Base-by-base conservation (phyloP, 2,113 vertebrate species). In the Aptenodytes patagonicus region DNA sequence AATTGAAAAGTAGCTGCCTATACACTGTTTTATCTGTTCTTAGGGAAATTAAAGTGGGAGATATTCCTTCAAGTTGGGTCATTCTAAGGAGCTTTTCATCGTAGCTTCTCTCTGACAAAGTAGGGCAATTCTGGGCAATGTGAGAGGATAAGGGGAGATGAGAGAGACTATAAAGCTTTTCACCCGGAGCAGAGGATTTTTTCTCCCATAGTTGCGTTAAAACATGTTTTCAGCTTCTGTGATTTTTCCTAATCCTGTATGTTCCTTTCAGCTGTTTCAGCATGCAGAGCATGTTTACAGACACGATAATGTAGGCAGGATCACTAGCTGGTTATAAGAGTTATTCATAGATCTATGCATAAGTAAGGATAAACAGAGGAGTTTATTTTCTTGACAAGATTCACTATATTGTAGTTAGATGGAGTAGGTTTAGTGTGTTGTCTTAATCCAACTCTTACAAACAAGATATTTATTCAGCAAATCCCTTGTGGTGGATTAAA, bases 241-340 rank as follows among this genome's bases (percentile, higher is more conserved):
- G 38, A 90, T 64, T 94, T 95, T 89, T 83, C 69, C 64, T 97
- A 95, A 97, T 95, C 93, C 85, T 75, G 26, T 58, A 32, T 90
- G 47, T 81, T 97, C n/a, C 51, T 92, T 92, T 95, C 86, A 97
- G 61, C 68, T 95, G 38, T 95, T 96, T 94, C 93, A 90, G 85
- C 83, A 90, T 87, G 92, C 93, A 89, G 76, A 64, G 61, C 26
- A 34, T 92, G 61, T 94, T 92, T 97, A 75, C 64, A 73, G 83
- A 64, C 80, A 78, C 84, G 88, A 87, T 94, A 90, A 95, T 64
- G 40, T 78, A 81, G 72, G 47, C 57, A 93, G 83, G 69, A 87
- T 95, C 90, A 81, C 80, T 92, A 93, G 72, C 69, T 86, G 88
- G 83, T 96, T 95, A 83, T 64, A 75, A 68, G 55, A 81, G 94